phyloP scores from a whole-genome alignment of 2,797 vertebrate genomes.

The Streptopelia turtur region DNA sequence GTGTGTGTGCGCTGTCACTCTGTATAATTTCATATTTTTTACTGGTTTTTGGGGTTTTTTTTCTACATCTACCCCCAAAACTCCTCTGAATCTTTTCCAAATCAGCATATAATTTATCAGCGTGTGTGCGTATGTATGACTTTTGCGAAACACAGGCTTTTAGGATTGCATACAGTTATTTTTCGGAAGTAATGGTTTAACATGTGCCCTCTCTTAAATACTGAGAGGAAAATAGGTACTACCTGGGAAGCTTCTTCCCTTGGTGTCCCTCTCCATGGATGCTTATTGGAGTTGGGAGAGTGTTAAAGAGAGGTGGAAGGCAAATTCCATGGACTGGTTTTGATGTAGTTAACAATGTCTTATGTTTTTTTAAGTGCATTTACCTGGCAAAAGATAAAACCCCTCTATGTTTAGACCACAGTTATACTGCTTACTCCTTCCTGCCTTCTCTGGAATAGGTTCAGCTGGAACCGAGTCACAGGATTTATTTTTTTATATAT shows the following conservation, averaged over 20 bases:
- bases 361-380: neutral
- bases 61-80: neutral
- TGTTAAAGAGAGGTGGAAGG: neutral
- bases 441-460: conserved; percentile 17
- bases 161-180: neutral
- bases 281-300: neutral
- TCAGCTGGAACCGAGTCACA: conserved; percentile 52
- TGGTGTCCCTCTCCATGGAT: neutral
- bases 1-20: neutral
- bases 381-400: conserved; percentile 36
- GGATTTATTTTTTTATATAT: neutral
- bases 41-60: neutral
- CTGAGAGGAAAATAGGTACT: conserved; percentile 9
- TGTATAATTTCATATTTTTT: rapidly evolving
- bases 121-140: neutral
- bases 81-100: conserved; percentile 19
- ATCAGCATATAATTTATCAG: neutral
- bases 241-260: conserved; percentile 14
- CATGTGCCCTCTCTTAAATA: neutral
- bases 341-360: neutral
- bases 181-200: neutral
- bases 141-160: neutral
- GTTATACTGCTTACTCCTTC: neutral
- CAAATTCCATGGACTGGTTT: neutral
- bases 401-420: neutral